Evolutionary conservation across 2,113 vertebrate genomes (phyloP).

Genomic region (Motacilla tschutschensis): DNA sequence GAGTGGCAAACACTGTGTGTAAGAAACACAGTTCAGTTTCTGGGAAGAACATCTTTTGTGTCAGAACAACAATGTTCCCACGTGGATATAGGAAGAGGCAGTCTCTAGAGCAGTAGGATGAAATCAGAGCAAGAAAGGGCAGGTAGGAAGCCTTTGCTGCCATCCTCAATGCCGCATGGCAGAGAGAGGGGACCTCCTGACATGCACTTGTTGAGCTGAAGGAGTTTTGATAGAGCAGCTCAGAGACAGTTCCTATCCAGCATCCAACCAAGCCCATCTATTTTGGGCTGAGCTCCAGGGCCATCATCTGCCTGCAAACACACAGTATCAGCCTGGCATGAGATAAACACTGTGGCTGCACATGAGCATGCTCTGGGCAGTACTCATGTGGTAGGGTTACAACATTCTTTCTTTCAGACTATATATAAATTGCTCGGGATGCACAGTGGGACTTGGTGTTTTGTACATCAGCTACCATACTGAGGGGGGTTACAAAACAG

Average conservation of each 20-base stretch:
- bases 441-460: constrained; percentile 1
- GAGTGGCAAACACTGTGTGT: background rate
- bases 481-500: constrained; percentile 25
- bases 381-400: background rate
- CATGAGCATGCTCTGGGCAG: background rate
- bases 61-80: background rate
- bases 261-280: background rate
- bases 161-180: background rate
- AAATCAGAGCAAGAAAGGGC: background rate
- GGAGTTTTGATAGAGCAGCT: background rate
- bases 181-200: background rate
- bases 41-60: background rate
- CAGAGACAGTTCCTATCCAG: background rate
- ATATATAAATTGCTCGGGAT: constrained; percentile 1
- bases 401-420: background rate
- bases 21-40: background rate
- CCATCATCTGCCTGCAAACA: background rate
- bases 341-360: background rate
- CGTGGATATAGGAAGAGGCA: background rate
- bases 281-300: background rate
- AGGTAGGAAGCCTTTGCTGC: background rate
- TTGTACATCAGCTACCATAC: background rate
- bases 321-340: background rate
- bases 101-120: background rate
- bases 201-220: background rate